Percentiles rank a stretch among this genome's conserved stretches.
These are phyloP conservation scores for Cataglyphis hispanica DNA, from an alignment of 1,140 invertebrate genomes.

Conservation along the genomic window DNA sequence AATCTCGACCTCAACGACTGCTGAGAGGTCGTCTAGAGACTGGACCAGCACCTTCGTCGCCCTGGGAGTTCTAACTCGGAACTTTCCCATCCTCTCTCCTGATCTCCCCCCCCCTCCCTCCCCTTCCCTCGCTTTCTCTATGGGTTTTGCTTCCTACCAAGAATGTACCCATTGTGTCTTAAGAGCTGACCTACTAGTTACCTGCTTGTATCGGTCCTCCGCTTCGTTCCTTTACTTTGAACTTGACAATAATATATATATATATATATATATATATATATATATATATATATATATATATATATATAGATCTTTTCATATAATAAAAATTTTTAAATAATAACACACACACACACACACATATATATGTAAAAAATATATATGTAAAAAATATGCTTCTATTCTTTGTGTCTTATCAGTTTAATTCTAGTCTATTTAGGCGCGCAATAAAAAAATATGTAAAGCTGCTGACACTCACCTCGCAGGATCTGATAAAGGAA, in stretches of 20 bases:
- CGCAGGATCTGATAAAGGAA: constrained; percentile 99
- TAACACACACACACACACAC: too few species aligned
- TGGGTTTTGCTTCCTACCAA: neutral
- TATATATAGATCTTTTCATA: too few species aligned
- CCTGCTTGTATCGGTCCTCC: neutral
- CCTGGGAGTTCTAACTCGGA: constrained; percentile 25
- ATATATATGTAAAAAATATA: neutral
- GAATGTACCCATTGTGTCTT: constrained; percentile 10
- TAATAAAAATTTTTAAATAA: neutral
- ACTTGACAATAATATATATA: neutral
- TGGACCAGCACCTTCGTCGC: constrained; percentile 34
- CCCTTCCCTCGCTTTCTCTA: neutral
- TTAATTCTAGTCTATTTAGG: neutral
- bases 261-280: neutral
- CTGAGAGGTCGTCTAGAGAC: constrained; percentile 38
- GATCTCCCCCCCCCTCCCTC: too few species aligned
- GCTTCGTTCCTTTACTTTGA: neutral
- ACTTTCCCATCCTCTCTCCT: constrained; percentile 22
- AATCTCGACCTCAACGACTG: constrained; percentile 62
- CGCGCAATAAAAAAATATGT: constrained; percentile 15
- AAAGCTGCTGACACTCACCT: constrained; percentile 89
- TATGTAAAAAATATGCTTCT: neutral
- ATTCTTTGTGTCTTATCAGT: neutral
- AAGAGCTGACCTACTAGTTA: constrained; percentile 4
- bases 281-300: neutral